Evolutionary conservation across 2,113 vertebrate species (phyloP), one percentile per base, ranked within the genome.

Genomic region (Leptocoma aspasia): DNA sequence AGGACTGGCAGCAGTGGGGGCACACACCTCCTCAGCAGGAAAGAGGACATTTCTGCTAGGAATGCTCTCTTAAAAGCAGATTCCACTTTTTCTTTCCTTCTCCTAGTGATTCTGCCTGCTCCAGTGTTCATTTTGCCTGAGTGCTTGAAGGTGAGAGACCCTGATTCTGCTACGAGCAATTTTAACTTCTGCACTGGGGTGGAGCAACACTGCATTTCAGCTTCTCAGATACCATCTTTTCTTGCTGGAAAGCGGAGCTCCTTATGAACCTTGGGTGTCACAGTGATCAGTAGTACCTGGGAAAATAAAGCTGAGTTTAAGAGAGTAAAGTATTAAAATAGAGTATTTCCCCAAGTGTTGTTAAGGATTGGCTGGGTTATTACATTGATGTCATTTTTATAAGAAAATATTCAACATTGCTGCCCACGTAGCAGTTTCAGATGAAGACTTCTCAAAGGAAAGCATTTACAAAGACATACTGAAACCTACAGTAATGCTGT

Each of bases 281-380:
- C 9, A 9, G 31, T 8, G 12, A 4, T 31, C 76, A 60, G 26
- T 15, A 24, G 10, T 20, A 35, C 35, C 84, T 41, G 60, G 59
- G 50, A 63, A 59, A 56, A 28, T 10, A n/a, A 41, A 73, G 56
- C 53, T 15, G 33, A 28, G 28, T n/a, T n/a, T n/a, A n/a, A n/a
- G n/a, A n/a, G n/a, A n/a, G n/a, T n/a, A n/a, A n/a, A n/a, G n/a
- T n/a, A n/a, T n/a, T n/a, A n/a, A n/a, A n/a, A n/a, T n/a, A n/a
- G 17, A 11, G 2, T n/a, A 0, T 78, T 87, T 66, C 47, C 21
- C 6, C 4, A 33, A 8, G 45, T 10, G 21, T 20, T 4, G 0
- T 39, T n/a, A 35, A 76, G n/a, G 20, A 31, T 56, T 56, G 22
- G 35, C 44, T 56, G 28, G 12, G 7, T 84, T 75, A 19, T 70